These are phyloP conservation scores for Marasmarcha lunaedactyla DNA, from an alignment of 2,888 invertebrate genomes.

Conservation along the genomic window DNA sequence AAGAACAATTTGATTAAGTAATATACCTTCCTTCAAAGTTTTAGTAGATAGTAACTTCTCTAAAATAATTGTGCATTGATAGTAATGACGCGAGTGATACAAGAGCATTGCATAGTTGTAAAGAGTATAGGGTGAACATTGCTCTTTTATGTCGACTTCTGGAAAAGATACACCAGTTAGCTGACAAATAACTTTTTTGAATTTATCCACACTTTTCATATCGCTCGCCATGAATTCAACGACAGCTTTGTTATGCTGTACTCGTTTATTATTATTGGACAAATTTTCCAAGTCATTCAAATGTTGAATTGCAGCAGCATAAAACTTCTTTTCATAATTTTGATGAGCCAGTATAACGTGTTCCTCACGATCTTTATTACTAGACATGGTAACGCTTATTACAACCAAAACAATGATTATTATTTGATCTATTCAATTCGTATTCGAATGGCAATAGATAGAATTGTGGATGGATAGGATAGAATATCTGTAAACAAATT, in stretches of 20 bases:
- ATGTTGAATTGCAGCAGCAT: slow-evolving; percentile 67
- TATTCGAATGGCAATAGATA: too few relatives aligned
- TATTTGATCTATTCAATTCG: too few relatives aligned
- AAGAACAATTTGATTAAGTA: slow-evolving; percentile 43
- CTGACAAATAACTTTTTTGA: slow-evolving; percentile 75
- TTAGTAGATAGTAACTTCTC: slow-evolving; percentile 46
- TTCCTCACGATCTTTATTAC: slow-evolving; percentile 49
- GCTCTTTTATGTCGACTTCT: slow-evolving; percentile 46
- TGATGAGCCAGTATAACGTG: slow-evolving; percentile 71
- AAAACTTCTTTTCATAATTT: slow-evolving; percentile 76
- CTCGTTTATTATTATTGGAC: slow-evolving; percentile 76
- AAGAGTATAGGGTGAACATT: slow-evolving; percentile 56
- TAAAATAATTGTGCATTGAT: slow-evolving; percentile 66
- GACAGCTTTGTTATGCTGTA: slow-evolving; percentile 86
- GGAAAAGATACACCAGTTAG: slow-evolving; percentile 67
- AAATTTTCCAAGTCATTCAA: slow-evolving; percentile 75
- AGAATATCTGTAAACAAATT: slow-evolving; percentile 9
- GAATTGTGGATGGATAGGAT: too few relatives aligned
- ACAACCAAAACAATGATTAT: too few relatives aligned
- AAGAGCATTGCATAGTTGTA: slow-evolving; percentile 85
- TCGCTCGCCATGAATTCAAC: slow-evolving; percentile 83
- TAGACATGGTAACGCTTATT: too few relatives aligned
- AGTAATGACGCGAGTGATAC: slow-evolving; percentile 82
- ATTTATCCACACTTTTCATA: slow-evolving; percentile 78
- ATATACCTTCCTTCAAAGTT: slow-evolving; percentile 43